phyloP scores from a whole-genome alignment of 2,797 vertebrate species.

The Clarias platycephalus region DNA sequence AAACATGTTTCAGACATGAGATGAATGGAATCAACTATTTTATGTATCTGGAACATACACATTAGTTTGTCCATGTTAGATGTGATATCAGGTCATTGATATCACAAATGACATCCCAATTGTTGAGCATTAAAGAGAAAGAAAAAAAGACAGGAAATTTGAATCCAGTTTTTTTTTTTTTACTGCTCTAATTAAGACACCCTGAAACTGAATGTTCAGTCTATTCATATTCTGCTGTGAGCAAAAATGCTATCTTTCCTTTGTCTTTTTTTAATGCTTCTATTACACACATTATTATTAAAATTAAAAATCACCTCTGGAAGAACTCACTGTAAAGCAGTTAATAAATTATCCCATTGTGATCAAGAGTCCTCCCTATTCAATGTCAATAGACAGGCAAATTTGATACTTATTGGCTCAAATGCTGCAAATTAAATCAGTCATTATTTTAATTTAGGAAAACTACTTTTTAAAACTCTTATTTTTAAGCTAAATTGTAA shows the following conservation, averaged over 20 bases:
- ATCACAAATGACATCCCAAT: not conserved
- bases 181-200: not conserved
- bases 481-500: not conserved
- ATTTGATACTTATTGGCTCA: not conserved
- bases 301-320: no score
- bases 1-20: not conserved
- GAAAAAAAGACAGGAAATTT: not conserved
- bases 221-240: not conserved
- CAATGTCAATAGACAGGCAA: not conserved
- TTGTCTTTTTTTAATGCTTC: not conserved
- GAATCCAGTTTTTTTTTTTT: not conserved
- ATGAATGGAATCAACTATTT: not conserved
- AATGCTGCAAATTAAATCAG: not conserved
- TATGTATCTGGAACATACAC: not conserved
- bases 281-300: not conserved
- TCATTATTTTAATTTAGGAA: not conserved
- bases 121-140: not conserved
- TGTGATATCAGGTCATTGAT: not conserved
- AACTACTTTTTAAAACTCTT: not conserved
- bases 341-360: not conserved
- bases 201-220: not conserved
- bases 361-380: not conserved
- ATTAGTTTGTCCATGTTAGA: not conserved
- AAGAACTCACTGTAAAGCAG: not conserved
- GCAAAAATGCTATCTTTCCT: not conserved